Conservation (phyloP, 2,888 invertebrate species). For the Ptychoptera albimana region DNA sequence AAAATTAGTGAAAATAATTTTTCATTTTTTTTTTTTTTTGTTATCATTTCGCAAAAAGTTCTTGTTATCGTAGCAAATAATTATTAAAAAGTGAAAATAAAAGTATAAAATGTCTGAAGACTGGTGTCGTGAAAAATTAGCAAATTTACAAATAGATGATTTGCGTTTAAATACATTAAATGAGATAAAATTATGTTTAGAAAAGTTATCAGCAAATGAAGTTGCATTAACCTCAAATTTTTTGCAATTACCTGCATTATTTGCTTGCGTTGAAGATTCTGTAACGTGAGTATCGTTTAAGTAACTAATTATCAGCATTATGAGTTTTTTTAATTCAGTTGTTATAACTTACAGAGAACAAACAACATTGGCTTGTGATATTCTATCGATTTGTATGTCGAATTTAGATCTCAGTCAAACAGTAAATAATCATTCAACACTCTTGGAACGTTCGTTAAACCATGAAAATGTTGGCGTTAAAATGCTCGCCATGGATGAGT, state of each 20-base stretch:
- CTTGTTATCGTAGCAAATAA: too few relatives aligned
- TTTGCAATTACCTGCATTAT: slow-evolving; percentile 40
- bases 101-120: slow-evolving; percentile 22
- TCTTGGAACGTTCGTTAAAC: slow-evolving; percentile 42
- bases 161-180: slow-evolving; percentile 30
- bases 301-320: slow-evolving; percentile 3
- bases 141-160: slow-evolving; percentile 30
- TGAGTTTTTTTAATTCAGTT: slow-evolving; percentile 11
- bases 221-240: slow-evolving; percentile 25
- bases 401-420: slow-evolving; percentile 44
- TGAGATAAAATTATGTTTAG: slow-evolving; percentile 31
- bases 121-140: slow-evolving; percentile 33
- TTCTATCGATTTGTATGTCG: slow-evolving; percentile 45
- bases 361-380: slow-evolving; percentile 44
- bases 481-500: slow-evolving; percentile 45
- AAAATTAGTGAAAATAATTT: too few relatives aligned
- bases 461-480: slow-evolving; percentile 48
- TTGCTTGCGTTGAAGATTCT: slow-evolving; percentile 44
- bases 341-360: slow-evolving; percentile 35
- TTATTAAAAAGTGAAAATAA: too few relatives aligned
- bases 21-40: too few relatives aligned
- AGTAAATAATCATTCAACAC: slow-evolving; percentile 38
- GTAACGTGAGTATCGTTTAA: slow-evolving; percentile 25
- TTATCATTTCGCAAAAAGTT: too few relatives aligned
- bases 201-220: slow-evolving; percentile 27